Conservation (phyloP, 2,797 vertebrate species). For the Ptychobarbus kaznakovi region DNA sequence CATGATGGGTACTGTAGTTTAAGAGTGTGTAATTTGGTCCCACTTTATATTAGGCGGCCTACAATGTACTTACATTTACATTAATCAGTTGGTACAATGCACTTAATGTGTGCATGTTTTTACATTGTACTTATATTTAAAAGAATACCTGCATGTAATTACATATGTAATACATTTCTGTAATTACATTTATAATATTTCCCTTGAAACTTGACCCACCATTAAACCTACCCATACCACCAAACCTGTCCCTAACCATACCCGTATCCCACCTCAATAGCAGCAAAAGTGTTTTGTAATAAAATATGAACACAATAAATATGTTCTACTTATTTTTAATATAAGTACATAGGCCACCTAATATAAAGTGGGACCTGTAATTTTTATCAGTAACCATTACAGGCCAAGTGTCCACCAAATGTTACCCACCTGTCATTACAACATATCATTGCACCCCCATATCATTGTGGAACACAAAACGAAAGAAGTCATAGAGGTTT, state of each 20-base stretch:
- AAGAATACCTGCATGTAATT: not conserved
- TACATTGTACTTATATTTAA: not conserved
- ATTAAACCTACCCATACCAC: not conserved
- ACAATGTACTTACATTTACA: not conserved
- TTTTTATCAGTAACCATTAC: not conserved
- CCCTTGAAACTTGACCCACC: not conserved
- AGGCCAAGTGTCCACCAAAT: not conserved
- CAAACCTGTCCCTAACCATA: not conserved
- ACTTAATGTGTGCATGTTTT: not conserved
- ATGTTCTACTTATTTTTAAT: not conserved
- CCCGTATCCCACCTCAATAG: not conserved
- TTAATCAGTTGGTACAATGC: not conserved
- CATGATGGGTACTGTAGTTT: slow-evolving; percentile 27
- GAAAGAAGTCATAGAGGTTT: not conserved
- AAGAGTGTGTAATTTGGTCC: not conserved
- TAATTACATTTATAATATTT: not conserved
- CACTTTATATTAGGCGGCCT: not conserved
- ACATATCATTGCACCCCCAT: not conserved
- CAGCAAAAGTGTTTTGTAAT: not conserved
- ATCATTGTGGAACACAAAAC: not conserved
- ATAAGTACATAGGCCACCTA: not conserved
- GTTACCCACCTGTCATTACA: not conserved
- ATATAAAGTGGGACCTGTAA: not conserved
- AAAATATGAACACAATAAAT: not conserved
- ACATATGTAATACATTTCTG: not conserved